A percentile compares a stretch with the other conserved stretches of the same genome.
Conservation (phyloP, 2,797 vertebrate genomes). For the Euthynnus affinis region DNA sequence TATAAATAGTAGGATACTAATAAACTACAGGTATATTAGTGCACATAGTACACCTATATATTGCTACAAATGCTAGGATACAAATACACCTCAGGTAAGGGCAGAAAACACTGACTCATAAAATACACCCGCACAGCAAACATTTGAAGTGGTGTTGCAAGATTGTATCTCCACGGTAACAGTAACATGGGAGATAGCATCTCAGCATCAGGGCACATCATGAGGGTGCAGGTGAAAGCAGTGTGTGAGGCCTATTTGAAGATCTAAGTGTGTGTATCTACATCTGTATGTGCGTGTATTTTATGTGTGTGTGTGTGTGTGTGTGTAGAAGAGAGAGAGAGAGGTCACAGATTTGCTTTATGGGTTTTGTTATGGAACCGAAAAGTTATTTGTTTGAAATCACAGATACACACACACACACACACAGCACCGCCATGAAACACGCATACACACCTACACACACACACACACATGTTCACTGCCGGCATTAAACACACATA, state of each 20-base stretch:
- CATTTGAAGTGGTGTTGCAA: constrained; percentile 6
- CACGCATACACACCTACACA: neutral
- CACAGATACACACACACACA: neutral
- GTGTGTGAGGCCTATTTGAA: constrained; percentile 46
- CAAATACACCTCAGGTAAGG: neutral
- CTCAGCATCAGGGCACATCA: neutral
- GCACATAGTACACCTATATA: no score
- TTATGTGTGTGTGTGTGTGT: neutral
- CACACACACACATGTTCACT: neutral
- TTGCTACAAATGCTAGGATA: no score
- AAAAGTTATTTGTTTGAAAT: constrained; percentile 25
- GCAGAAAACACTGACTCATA: neutral
- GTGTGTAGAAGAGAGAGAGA: neutral
- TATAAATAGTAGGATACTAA: no score
- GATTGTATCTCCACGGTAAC: constrained; percentile 31
- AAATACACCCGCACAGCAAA: constrained; percentile 14
- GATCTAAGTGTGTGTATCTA: neutral
- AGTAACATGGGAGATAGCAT: constrained; percentile 16
- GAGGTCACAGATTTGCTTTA: constrained; percentile 5
- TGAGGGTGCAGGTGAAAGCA: constrained; percentile 34
- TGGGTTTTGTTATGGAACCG: constrained; percentile 7
- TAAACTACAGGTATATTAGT: no score
- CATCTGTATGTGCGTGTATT: neutral
- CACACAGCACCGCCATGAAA: neutral
- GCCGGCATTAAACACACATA: neutral